Conservation (phyloP, 1,140 invertebrate species). For the Drosophila biarmipes region DNA sequence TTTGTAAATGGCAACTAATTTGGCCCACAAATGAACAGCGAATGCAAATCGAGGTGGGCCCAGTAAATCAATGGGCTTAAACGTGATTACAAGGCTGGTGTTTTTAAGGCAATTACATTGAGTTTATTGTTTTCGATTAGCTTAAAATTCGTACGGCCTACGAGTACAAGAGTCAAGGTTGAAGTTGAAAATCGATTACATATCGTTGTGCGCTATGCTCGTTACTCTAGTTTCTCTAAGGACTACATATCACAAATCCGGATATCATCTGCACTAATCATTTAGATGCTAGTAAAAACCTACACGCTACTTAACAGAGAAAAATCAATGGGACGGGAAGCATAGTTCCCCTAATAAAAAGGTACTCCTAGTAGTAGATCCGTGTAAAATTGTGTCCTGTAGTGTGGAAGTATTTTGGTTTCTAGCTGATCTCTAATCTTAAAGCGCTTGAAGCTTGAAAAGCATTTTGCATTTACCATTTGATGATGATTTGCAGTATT, state of each 20-base stretch:
- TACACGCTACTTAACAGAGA: constrained; percentile 57
- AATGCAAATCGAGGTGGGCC: constrained; percentile 13
- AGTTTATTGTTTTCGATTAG: constrained; percentile 58
- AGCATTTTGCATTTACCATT: constrained; percentile 57
- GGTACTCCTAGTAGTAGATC: constrained; percentile 33
- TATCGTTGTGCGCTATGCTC: constrained; percentile 70
- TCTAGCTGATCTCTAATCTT: constrained; percentile 49
- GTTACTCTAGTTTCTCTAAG: constrained; percentile 48
- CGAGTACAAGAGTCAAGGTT: constrained; percentile 32
- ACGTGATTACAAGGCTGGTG: constrained; percentile 27
- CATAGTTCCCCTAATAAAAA: constrained; percentile 37
- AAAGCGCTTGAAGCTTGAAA: constrained; percentile 71
- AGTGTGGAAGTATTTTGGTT: constrained; percentile 61
- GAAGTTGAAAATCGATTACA: constrained; percentile 56
- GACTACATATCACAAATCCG: constrained; percentile 71
- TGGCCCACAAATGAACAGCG: constrained; percentile 29
- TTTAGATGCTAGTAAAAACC: constrained; percentile 60
- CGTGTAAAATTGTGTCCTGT: constrained; percentile 63
- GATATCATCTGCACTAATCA: constrained; percentile 61
- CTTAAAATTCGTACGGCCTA: constrained; percentile 39
- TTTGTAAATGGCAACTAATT: constrained; percentile 62
- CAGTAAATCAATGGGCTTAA: constrained; percentile 55
- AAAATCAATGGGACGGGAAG: constrained; percentile 34
- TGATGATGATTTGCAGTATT: constrained; percentile 49
- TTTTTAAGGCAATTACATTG: constrained; percentile 55